Evolutionary conservation across 2,797 vertebrate species (phyloP), one percentile per base, ranked within the genome.

Genomic region (Amblyopsis hoosieri): DNA sequence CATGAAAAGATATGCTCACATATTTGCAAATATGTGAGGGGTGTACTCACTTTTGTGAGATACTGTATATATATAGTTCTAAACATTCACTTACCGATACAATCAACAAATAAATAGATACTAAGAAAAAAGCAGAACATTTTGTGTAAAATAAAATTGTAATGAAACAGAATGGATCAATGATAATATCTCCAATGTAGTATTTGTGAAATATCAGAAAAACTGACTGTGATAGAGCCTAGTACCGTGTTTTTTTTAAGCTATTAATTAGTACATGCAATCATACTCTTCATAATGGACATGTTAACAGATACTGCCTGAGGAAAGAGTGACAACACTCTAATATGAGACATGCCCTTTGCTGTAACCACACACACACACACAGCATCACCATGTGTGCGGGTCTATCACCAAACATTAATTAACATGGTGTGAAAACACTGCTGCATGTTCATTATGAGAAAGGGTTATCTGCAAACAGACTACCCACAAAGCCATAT

Each of bases 271-370:
- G 88, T 90, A 80, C 90, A 90, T 92, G 92, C 89, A 93, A 94
- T 93, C 92, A 91, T 90, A 91, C 88, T 92, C 93, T 95, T 94
- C 93, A 96, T 94, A 95, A 94, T 93, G 91, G 90, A 83, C 80
- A 90, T 59, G 71, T 94, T 95, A 94, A 94, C 94, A 94, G 94
- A 94, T 91, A 93, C 91, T 93, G 91, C 65, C 91, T 89, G 91
- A 93, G 86, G 89, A 88, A 90, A 92, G 91, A 92, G 92, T 85
- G 92, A 88, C 88, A 92, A 88, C 86, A 87, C 86, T 93, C 92
- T 89, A 91, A 94, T 93, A 94, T 92, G 93, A 95, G 93, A 93
- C 89, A 75, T 84, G 91, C 92, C 93, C 74, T 64, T 74, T 91
- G 94, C 92, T 84, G 78, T 63, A 74, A 55, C 51, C 57, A 54